Base-by-base conservation (phyloP, 2,113 vertebrate species). In the Dunckerocampus dactyliophorus region DNA sequence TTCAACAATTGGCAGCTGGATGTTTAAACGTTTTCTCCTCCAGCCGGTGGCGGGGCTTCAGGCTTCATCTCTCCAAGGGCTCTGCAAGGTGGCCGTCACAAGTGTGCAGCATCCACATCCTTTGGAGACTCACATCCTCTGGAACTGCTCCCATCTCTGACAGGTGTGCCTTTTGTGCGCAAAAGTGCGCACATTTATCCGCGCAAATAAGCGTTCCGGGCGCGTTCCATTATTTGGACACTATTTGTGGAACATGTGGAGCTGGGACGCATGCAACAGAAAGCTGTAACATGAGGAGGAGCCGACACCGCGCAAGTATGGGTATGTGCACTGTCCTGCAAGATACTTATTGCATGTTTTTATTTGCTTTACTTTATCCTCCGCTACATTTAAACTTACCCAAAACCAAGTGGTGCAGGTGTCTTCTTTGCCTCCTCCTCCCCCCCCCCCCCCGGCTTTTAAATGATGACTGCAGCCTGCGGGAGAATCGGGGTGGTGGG, bases 231-330 rank as follows among this genome's bases (percentile, higher is more conserved):
- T 79, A 21, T 77, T 72, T 71, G 78, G 69, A 71, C 81, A 67
- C 66, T 65, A 78, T 58, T 53, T 63, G 69, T 83, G 43, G 45
- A 76, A 84, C 85, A 91, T 91, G 89, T 81, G 79, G 82, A 83
- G 53, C 76, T 15, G 62, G 82, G 76, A 79, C 68, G 62, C 75
- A 70, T 71, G 67, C 81, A 64, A 64, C 74, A 66, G 76, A 82
- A 54, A 76, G 74, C 79, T 75, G n/a, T 82, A 82, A 75, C 72
- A 83, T 79, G 81, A 76, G 76, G 77, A 87, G 76, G 72, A 86
- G 77, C 64, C 59, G 71, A 85, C 73, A 76, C 54, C 58, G 75
- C 72, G 71, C 78, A 76, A 86, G 83, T 13, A 91, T 91, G 90
- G 90, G 90, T 91, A 90, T 52, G 90, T 90, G 34, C 28, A 12